Conservation (phyloP, 2,888 invertebrate species). For the Meiosimyza decipiens region DNA sequence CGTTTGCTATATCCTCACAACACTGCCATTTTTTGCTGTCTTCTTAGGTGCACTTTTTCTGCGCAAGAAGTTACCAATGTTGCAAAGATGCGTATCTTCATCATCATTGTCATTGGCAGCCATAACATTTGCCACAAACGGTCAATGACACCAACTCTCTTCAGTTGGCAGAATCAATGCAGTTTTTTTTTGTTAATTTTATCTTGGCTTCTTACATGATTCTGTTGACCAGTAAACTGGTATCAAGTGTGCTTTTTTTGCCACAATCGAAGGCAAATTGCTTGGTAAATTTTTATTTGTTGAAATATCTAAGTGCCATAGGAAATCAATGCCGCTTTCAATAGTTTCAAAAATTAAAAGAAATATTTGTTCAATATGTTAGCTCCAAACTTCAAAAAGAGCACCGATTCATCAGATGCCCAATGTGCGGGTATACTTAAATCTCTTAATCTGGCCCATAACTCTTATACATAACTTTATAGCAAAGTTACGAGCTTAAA, state of each 20-base stretch:
- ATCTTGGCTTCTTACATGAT: not conserved
- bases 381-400: too few relatives aligned
- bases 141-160: slow-evolving; percentile 25
- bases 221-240: slow-evolving; percentile 2
- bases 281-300: not conserved
- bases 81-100: not conserved
- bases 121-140: not conserved
- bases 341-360: too few relatives aligned
- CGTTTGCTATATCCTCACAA: slow-evolving; percentile 8
- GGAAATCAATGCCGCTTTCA: too few relatives aligned
- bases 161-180: not conserved
- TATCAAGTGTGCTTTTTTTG: too few relatives aligned
- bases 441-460: too few relatives aligned
- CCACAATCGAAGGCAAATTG: not conserved
- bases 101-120: not conserved
- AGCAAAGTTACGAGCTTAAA: too few relatives aligned
- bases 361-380: too few relatives aligned
- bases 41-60: not conserved
- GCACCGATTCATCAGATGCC: too few relatives aligned
- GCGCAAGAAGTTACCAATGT: not conserved
- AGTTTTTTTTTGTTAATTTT: not conserved
- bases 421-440: too few relatives aligned
- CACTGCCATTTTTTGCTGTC: not conserved
- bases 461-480: too few relatives aligned
- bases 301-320: too few relatives aligned